Evolutionary conservation across 30 jellyfish, hydroid and myxozoan genomes (phyloP), one percentile per base, ranked within the genome.

Genomic region (Mastigias papua): DNA sequence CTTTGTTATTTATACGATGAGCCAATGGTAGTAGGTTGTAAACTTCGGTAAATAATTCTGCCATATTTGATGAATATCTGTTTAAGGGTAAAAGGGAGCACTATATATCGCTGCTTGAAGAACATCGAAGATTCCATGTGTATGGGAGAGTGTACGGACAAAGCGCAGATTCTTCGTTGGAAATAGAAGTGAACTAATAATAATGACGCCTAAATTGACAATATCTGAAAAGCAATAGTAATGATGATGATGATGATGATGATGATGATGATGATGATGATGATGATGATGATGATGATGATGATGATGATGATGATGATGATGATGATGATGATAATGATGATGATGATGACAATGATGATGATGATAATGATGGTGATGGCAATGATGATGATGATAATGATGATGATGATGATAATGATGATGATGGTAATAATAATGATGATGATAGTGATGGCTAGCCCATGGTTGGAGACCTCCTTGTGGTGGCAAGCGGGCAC

Each of bases 41-140:
- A 42, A 96, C 97, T 92, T 96, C 99, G 11, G 98, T 96, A 78
- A 96, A 96, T 29, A 96, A 80, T 32, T 96, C 97, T 33, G 90
- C 97, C 98, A 96, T 93, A 31, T 86, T 76, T 48, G 97, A 60
- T 4, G 98, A 81, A 73, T 96, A 96, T 63, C 98, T 96, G 0
- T 33, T n/a, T n/a, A n/a, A n/a, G n/a, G n/a, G n/a, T n/a, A n/a
- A n/a, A n/a, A n/a, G n/a, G n/a, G n/a, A n/a, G n/a, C n/a, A n/a
- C n/a, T n/a, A n/a, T n/a, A n/a, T n/a, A n/a, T n/a, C n/a, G n/a
- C n/a, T n/a, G n/a, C n/a, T n/a, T n/a, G n/a, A n/a, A n/a, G n/a
- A n/a, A n/a, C n/a, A n/a, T n/a, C n/a, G n/a, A n/a, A n/a, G n/a
- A n/a, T n/a, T n/a, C n/a, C n/a, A n/a, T n/a, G n/a, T n/a, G n/a